Conservation (phyloP, 2,113 vertebrate species). For the Peromyscus leucopus region DNA sequence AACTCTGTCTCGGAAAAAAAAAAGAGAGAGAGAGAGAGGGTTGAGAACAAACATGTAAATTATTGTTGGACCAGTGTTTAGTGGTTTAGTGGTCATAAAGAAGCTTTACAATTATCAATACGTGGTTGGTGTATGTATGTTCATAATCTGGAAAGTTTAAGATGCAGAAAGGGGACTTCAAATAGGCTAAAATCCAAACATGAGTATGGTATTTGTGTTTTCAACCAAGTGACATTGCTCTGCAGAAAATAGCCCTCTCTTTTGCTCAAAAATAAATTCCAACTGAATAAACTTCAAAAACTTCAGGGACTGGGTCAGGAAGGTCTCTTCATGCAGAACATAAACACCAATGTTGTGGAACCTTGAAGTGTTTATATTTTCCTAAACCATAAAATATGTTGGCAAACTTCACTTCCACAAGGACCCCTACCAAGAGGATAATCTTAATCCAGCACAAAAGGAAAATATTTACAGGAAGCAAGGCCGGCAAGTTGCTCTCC, state of each 20-base stretch:
- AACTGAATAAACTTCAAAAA: slow-evolving; percentile 66
- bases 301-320: slow-evolving; percentile 52
- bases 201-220: slow-evolving; percentile 61
- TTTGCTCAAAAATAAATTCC: slow-evolving; percentile 68
- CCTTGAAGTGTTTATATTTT: slow-evolving; percentile 51
- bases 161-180: background rate
- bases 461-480: slow-evolving; percentile 78
- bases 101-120: background rate
- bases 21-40: too few species aligned
- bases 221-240: slow-evolving; percentile 63
- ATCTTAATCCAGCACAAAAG: slow-evolving; percentile 77
- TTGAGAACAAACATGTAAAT: background rate
- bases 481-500: slow-evolving; percentile 62
- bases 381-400: slow-evolving; percentile 68
- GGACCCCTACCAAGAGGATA: slow-evolving; percentile 67
- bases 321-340: slow-evolving; percentile 53
- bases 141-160: background rate
- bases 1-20: too few species aligned
- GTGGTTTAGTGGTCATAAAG: background rate
- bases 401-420: slow-evolving; percentile 61
- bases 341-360: slow-evolving; percentile 65
- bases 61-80: background rate
- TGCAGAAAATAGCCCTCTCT: slow-evolving; percentile 43
- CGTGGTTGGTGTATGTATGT: rapidly evolving
- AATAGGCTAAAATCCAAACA: slow-evolving; percentile 12